Evolutionary conservation across 1,140 invertebrate species (phyloP).

Genomic region (Leptopilina boulardi): DNA sequence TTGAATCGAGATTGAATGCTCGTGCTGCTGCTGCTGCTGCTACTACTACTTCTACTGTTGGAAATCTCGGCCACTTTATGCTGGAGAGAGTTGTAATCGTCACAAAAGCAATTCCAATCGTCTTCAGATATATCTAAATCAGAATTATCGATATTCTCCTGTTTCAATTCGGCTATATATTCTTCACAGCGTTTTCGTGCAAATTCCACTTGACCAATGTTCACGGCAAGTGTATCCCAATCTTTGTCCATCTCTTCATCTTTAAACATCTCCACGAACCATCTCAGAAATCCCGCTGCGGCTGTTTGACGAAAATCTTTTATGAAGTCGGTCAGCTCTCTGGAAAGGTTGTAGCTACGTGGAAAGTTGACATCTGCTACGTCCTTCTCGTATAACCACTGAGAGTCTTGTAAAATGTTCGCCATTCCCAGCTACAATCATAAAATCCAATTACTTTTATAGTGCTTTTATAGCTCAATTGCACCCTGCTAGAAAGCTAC

Average conservation of each 20-base stretch:
- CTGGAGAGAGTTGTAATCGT: slow-evolving; percentile 76
- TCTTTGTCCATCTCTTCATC: slow-evolving; percentile 49
- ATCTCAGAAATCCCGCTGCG: slow-evolving; percentile 79
- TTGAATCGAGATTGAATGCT: slow-evolving; percentile 36
- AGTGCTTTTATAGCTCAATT: slow-evolving; percentile 17
- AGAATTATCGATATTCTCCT: slow-evolving; percentile 62
- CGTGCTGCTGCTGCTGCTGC: slow-evolving; percentile 8
- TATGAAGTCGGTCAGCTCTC: slow-evolving; percentile 76
- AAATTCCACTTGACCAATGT: slow-evolving; percentile 75
- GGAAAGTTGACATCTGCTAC: slow-evolving; percentile 80
- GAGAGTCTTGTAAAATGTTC: slow-evolving; percentile 78
- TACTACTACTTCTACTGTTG: neutral
- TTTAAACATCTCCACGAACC: slow-evolving; percentile 71
- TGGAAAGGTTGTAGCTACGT: slow-evolving; percentile 81
- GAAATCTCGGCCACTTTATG: slow-evolving; percentile 41
- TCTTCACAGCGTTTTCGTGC: slow-evolving; percentile 77
- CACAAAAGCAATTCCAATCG: slow-evolving; percentile 74
- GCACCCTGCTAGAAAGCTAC: neutral
- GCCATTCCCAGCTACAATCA: slow-evolving; percentile 77
- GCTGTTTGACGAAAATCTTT: slow-evolving; percentile 81
- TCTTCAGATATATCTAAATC: slow-evolving; percentile 68
- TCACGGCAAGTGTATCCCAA: slow-evolving; percentile 57
- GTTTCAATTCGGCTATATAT: slow-evolving; percentile 72
- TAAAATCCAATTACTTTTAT: slow-evolving; percentile 32
- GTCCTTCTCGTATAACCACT: slow-evolving; percentile 79